Percentiles rank a stretch among this genome's conserved stretches.
Conservation (phyloP, 2,113 vertebrate genomes). For the Ahaetulla prasina region DNA sequence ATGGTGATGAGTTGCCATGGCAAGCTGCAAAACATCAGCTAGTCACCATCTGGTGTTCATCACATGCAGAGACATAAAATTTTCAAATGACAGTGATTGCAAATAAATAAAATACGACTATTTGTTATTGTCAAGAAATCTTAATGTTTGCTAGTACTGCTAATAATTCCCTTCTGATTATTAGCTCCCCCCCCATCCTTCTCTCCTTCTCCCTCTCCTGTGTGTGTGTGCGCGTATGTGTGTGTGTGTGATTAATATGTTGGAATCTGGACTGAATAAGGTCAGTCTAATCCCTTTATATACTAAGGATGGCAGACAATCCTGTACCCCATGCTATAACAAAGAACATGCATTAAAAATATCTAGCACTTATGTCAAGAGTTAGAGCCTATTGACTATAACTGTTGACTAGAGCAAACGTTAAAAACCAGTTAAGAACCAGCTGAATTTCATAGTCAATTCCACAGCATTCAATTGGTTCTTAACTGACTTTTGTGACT, state of each 20-base stretch:
- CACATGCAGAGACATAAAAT: not conserved
- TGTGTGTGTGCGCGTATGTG: no score
- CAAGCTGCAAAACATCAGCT: not conserved
- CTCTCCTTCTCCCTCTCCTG: no score
- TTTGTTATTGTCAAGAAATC: not conserved
- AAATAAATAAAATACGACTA: not conserved
- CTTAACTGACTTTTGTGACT: not conserved
- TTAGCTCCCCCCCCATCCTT: not conserved
- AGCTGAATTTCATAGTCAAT: not conserved
- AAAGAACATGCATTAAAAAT: not conserved
- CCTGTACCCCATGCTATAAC: not conserved
- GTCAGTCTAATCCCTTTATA: not conserved
- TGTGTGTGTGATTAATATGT: not conserved
- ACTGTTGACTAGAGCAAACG: not conserved
- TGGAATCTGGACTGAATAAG: not conserved
- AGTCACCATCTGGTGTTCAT: not conserved
- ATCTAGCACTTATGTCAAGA: not conserved
- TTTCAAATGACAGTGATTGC: not conserved
- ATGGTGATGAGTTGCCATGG: not conserved
- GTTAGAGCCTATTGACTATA: not conserved
- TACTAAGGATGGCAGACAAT: not conserved
- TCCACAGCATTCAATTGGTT: slow-evolving; percentile 17
- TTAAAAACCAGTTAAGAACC: not conserved
- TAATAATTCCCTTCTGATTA: not conserved
- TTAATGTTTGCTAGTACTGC: not conserved